These are phyloP conservation scores for Cranoglanis bouderius DNA, from an alignment of 2,113 vertebrate genomes.

Conservation along the genomic window DNA sequence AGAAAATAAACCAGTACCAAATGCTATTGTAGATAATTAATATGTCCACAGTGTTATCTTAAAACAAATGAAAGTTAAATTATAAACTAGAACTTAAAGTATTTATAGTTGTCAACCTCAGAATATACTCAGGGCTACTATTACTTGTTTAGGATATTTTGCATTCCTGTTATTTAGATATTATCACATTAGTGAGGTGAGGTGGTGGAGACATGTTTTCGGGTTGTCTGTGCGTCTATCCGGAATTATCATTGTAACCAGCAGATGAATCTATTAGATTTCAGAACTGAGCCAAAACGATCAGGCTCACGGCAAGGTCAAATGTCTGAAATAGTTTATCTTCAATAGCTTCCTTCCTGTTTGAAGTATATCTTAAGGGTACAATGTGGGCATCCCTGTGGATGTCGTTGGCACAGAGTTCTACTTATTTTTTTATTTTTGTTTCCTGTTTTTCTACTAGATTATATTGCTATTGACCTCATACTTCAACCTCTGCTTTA, in stretches of 20 bases:
- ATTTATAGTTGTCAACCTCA: too few relatives aligned
- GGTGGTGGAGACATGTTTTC: background rate
- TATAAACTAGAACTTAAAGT: too few relatives aligned
- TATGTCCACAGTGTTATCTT: background rate
- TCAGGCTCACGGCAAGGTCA: background rate
- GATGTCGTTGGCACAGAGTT: background rate
- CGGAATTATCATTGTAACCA: background rate
- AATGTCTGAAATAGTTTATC: background rate
- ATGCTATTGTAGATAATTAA: background rate
- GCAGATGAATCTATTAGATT: background rate
- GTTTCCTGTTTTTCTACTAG: background rate
- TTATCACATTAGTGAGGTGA: background rate
- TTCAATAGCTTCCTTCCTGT: background rate
- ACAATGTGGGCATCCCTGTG: background rate
- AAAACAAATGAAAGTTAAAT: background rate
- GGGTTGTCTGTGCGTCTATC: background rate
- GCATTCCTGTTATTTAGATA: background rate
- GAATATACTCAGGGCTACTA: too few relatives aligned
- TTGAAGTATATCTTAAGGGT: background rate
- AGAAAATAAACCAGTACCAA: background rate
- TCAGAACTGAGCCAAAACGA: background rate
- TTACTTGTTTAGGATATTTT: background rate
- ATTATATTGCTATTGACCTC: background rate
- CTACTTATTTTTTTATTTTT: background rate
- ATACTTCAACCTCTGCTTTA: background rate